Conservation (phyloP, 1,140 invertebrate genomes). For the Papilio glaucus region DNA sequence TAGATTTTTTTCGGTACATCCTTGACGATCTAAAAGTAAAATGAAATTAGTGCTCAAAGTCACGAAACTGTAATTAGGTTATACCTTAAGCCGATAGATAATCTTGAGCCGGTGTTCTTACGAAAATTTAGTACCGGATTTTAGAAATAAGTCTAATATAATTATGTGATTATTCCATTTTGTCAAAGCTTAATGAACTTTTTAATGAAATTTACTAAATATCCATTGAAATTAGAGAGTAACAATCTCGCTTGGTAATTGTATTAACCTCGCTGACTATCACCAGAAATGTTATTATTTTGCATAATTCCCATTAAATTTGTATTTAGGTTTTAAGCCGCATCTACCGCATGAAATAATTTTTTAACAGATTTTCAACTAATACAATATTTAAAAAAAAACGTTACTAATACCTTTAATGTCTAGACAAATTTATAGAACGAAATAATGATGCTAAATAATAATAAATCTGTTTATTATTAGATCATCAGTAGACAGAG, state of each 20-base stretch:
- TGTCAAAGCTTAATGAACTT: slow-evolving; percentile 9
- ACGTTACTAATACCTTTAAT: too few relatives aligned
- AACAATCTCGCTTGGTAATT: slow-evolving; percentile 10
- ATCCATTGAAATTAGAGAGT: not conserved
- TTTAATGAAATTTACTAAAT: not conserved
- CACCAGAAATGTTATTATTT: not conserved
- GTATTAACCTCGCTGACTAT: not conserved
- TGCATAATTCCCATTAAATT: not conserved
- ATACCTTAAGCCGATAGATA: not conserved
- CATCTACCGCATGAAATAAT: too few relatives aligned
- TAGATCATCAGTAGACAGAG: too few relatives aligned
- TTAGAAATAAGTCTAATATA: not conserved
- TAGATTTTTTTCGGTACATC: too few relatives aligned
- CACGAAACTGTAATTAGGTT: not conserved
- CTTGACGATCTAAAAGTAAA: not conserved
- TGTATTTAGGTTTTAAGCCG: not conserved
- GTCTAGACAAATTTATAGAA: too few relatives aligned
- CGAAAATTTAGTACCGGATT: not conserved
- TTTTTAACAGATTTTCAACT: not conserved
- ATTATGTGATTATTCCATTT: not conserved
- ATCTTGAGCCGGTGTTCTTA: not conserved
- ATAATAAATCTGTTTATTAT: too few relatives aligned
- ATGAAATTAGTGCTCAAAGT: not conserved
- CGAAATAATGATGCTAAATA: too few relatives aligned
- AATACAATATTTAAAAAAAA: too few relatives aligned